Conservation (phyloP, 2,113 vertebrate genomes). For the Alethe castanea region DNA sequence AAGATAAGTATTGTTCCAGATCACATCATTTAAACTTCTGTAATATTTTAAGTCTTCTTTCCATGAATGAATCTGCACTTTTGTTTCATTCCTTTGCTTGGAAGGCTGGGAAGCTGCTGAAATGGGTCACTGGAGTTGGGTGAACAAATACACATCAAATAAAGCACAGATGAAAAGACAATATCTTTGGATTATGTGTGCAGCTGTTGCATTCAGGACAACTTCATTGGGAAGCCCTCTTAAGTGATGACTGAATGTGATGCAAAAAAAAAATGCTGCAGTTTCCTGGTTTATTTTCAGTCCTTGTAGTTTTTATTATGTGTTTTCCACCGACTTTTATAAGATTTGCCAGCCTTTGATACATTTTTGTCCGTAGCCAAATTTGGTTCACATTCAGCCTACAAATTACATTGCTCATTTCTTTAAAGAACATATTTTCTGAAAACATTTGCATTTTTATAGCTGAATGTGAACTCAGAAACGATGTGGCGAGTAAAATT, state of each 20-base stretch:
- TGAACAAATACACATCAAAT: background rate
- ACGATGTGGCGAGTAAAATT: background rate
- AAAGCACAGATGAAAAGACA: background rate
- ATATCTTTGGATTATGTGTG: background rate
- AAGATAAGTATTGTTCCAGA: background rate
- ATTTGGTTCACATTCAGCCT: background rate
- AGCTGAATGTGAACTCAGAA: background rate
- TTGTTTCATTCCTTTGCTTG: background rate
- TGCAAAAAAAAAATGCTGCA: background rate
- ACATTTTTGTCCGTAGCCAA: background rate
- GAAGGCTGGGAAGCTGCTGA: background rate
- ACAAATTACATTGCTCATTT: background rate
- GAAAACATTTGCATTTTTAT: background rate
- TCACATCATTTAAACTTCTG: background rate
- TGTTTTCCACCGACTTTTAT: background rate
- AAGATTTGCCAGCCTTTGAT: background rate
- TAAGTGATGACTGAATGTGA: background rate
- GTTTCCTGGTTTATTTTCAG: background rate
- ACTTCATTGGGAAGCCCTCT: background rate
- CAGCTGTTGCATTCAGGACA: conserved; percentile 8
- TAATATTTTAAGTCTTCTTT: background rate
- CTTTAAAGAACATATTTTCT: background rate
- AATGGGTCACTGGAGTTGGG: background rate
- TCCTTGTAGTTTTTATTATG: background rate
- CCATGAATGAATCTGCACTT: background rate